These are phyloP conservation scores for Myiozetetes cayanensis DNA, from an alignment of 2,113 vertebrate genomes.

Conservation along the genomic window DNA sequence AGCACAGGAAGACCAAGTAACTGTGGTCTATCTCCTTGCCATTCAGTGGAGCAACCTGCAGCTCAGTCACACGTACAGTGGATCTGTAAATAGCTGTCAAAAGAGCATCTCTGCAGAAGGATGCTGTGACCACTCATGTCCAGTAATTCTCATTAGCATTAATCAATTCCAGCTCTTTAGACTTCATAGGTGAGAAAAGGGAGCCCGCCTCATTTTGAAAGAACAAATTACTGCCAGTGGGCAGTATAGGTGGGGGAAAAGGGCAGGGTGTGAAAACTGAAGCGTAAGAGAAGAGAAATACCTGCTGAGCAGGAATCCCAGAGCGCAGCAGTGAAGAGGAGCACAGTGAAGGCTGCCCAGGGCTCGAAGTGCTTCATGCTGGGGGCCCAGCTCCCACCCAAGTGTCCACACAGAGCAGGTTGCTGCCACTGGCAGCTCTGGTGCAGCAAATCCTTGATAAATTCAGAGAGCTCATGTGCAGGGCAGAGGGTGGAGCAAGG, in stretches of 20 bases:
- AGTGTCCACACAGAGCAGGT: not conserved
- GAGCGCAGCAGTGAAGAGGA: slow-evolving; percentile 6
- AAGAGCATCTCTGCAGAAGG: not conserved
- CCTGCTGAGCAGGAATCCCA: slow-evolving; percentile 47
- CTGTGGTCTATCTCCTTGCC: not conserved
- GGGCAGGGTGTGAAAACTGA: not conserved
- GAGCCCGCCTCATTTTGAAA: not conserved
- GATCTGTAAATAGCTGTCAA: not conserved
- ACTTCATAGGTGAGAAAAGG: not conserved
- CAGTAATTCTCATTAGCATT: not conserved
- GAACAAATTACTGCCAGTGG: not conserved
- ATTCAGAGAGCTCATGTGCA: not conserved
- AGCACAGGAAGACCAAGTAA: not conserved
- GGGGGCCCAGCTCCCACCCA: not conserved
- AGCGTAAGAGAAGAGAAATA: not conserved
- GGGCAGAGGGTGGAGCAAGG: slow-evolving; percentile 72
- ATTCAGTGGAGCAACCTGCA: not conserved
- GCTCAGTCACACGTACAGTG: not conserved
- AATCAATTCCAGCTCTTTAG: not conserved
- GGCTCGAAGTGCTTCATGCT: not conserved
- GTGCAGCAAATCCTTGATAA: not conserved
- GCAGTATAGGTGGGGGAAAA: not conserved
- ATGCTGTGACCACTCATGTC: not conserved
- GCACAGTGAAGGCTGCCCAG: not conserved
- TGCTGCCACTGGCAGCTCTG: not conserved